Evolutionary conservation across 1,140 invertebrate genomes (phyloP), one percentile per base, ranked within the genome.

Genomic region (Bombus fervidus): DNA sequence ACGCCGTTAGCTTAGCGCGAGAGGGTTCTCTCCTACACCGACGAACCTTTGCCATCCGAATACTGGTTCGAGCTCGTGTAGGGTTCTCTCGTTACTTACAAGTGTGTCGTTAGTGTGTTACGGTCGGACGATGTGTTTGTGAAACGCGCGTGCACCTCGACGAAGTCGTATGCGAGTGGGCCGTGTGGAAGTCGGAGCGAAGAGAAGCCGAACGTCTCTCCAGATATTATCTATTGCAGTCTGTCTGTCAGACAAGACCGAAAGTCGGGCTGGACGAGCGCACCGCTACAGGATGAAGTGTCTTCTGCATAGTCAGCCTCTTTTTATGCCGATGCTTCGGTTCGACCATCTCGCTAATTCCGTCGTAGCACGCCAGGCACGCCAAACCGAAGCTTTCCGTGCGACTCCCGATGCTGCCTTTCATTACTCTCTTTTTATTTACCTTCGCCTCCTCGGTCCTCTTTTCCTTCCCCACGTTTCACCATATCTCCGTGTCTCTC

Each of bases 201-300:
- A 84, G 78, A 81, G 81, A 74, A 90, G 76, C 37, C 69, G 83
- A 82, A 86, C 86, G 85, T 89, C 87, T 91, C 85, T 90, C 64
- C 83, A 91, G 91, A 91, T 92, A 87, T 91, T 92, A 91, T 92
- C 91, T 91, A 91, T 91, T 85, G 88, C 90, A 89, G 90, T 91
- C 87, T 87, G 84, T 89, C 89, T 90, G 90, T 91, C 90, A 90
- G 89, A 69, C 83, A 39, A 57, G 84, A 82, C 90, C 86, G 81
- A 90, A 90, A 90, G 81, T 87, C 86, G 80, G 74, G 53, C 85
- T 69, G 74, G 81, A 73, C 85, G 88, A 72, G 79, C 79, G 74
- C 57, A 47, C 74, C 85, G 88, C 88, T 68, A 83, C 87, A 76
- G 78, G 88, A 90, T 90, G 85, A 90, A 90, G 86, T 90, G 88